Evolutionary conservation across 2,888 invertebrate genomes (phyloP).

Genomic region (Rhopalosiphum nymphaeae): DNA sequence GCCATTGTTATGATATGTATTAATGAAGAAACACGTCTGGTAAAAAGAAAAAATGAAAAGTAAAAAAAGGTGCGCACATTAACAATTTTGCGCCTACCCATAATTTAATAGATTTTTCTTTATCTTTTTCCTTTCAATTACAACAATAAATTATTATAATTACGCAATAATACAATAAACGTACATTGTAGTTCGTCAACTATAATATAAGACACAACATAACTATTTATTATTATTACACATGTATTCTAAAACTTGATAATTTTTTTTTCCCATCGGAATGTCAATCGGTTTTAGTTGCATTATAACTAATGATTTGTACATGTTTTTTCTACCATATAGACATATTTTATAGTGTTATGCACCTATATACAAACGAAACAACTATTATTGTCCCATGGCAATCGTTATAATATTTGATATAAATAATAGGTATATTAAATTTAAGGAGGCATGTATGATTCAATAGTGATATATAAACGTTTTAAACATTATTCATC

Average conservation of each 20-base stretch:
- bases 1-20: neutral
- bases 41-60: neutral
- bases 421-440: neutral
- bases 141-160: neutral
- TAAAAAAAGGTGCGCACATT: slow-evolving; percentile 19
- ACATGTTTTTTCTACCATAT: neutral
- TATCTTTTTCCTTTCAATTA: slow-evolving; percentile 31
- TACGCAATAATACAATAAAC: slow-evolving; percentile 19
- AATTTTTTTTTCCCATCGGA: neutral
- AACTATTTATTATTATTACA: neutral
- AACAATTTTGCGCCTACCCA: neutral
- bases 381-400: neutral
- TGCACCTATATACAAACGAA: neutral
- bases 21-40: neutral
- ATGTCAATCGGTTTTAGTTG: slow-evolving; percentile 18
- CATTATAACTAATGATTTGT: slow-evolving; percentile 49
- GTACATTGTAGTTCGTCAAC: slow-evolving; percentile 4
- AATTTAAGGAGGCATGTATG: neutral
- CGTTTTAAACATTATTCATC: neutral
- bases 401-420: neutral
- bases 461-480: neutral
- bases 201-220: neutral
- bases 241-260: slow-evolving; percentile 15
- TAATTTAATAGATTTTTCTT: neutral
- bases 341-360: neutral